These are phyloP conservation scores for Pantherophis guttatus DNA, from an alignment of 2,113 vertebrate genomes.

Conservation along the genomic window DNA sequence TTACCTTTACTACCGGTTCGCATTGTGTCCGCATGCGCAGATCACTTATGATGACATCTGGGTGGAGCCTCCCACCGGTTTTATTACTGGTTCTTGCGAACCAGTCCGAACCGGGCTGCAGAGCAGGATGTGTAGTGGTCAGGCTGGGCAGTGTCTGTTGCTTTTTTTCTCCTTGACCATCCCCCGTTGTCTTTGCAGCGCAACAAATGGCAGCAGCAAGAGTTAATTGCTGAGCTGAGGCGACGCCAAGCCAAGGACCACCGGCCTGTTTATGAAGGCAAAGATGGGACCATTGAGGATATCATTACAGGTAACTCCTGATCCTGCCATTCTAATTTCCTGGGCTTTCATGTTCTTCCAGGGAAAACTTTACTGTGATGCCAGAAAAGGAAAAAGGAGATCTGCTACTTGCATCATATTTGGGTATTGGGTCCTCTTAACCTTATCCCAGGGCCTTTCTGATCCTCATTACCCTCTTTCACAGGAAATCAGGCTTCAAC, in stretches of 20 bases:
- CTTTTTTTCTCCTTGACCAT: neutral
- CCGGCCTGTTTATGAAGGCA: constrained; percentile 93
- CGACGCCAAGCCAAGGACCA: constrained; percentile 92
- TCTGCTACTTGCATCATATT: constrained; percentile 2
- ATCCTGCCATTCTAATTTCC: neutral
- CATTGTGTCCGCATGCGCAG: too few species aligned
- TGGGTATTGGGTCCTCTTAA: neutral
- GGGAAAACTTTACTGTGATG: neutral
- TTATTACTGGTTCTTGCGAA: too few species aligned
- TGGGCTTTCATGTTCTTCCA: neutral
- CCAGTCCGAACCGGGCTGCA: too few species aligned
- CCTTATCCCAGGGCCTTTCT: neutral
- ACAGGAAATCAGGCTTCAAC: neutral
- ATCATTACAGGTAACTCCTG: constrained; percentile 88
- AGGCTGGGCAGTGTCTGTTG: neutral
- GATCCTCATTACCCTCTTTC: too few species aligned
- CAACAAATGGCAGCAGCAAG: constrained; percentile 90
- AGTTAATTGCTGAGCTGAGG: constrained; percentile 90
- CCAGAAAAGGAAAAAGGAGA: constrained; percentile 23
- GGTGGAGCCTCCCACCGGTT: too few species aligned
- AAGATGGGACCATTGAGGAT: constrained; percentile 95
- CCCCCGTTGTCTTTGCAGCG: constrained; percentile 71
- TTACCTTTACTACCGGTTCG: too few species aligned
- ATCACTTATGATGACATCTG: too few species aligned
- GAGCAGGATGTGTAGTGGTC: neutral